Percentiles rank a stretch among this genome's conserved stretches.
These are phyloP conservation scores for Rhogogaster chlorosoma DNA, from an alignment of 2,888 invertebrate genomes.

Conservation along the genomic window DNA sequence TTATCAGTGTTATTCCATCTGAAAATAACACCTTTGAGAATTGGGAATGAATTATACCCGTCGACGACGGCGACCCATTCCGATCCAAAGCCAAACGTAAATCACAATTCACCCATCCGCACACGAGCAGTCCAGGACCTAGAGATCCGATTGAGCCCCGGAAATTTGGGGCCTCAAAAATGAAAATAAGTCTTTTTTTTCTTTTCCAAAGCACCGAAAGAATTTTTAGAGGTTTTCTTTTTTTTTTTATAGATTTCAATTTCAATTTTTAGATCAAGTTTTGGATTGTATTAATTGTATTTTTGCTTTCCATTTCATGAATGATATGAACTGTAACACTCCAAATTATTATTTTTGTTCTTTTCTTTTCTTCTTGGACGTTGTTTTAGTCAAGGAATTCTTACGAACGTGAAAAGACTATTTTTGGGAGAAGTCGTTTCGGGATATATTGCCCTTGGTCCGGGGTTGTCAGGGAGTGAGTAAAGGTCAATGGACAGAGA, in stretches of 20 bases:
- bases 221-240: no score
- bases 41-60: constrained; percentile 42
- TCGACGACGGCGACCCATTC: constrained; percentile 29
- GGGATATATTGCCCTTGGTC: constrained; percentile 5
- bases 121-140: constrained; percentile 22
- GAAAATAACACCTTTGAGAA: constrained; percentile 47
- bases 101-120: constrained; percentile 37
- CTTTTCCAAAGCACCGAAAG: background rate
- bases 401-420: background rate
- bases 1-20: constrained; percentile 33
- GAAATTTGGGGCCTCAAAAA: background rate
- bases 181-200: background rate
- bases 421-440: background rate
- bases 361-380: background rate
- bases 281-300: background rate
- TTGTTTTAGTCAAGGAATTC: background rate
- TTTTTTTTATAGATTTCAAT: background rate
- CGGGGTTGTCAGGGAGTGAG: background rate
- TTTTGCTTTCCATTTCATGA: background rate
- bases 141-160: background rate
- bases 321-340: background rate
- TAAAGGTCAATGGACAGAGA: background rate
- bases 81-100: constrained; percentile 27
- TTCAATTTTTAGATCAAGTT: background rate
- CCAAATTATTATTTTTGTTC: background rate